phyloP scores from a whole-genome alignment of 2,797 vertebrate species.

The Microctenopoma stevenorrisi region DNA sequence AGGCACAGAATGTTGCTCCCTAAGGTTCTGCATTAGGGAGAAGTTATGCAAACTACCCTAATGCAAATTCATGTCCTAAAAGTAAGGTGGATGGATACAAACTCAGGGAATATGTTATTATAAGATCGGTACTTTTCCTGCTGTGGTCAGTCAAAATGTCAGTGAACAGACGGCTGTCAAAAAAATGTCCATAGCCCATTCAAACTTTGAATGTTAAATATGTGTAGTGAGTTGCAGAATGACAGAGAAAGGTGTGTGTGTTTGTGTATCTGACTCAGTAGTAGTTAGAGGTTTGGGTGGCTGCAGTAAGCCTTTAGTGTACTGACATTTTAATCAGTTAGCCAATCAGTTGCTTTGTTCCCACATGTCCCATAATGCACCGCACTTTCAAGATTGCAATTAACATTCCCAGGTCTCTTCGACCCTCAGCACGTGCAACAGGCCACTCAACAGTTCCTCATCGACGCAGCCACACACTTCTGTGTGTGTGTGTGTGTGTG shows the following conservation, averaged over 20 bases:
- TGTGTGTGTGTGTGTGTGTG: constrained; percentile 8
- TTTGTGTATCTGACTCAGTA: constrained; percentile 13
- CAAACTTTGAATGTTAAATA: neutral
- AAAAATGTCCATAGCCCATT: neutral
- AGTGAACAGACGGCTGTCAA: neutral
- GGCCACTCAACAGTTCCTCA: constrained; percentile 57
- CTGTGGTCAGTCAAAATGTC: neutral
- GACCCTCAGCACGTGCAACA: constrained; percentile 28
- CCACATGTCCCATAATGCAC: constrained; percentile 57
- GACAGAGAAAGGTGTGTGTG: neutral
- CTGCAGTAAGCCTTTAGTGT: constrained; percentile 20
- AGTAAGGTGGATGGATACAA: no score
- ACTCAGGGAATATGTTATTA: neutral
- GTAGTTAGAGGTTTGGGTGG: constrained; percentile 11
- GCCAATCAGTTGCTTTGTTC: constrained; percentile 47
- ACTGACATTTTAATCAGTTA: constrained; percentile 70
- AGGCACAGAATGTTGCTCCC: no score
- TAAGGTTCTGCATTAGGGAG: no score
- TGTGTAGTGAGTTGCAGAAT: neutral
- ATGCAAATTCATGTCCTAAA: no score
- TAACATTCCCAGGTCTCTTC: constrained; percentile 48
- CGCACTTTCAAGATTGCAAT: constrained; percentile 53
- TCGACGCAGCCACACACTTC: constrained; percentile 31
- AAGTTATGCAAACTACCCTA: no score
- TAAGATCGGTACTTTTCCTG: no score